A percentile compares a stretch with the other conserved stretches of the same genome.
Conservation (phyloP, 1,140 invertebrate genomes). For the Neelides sp. region DNA sequence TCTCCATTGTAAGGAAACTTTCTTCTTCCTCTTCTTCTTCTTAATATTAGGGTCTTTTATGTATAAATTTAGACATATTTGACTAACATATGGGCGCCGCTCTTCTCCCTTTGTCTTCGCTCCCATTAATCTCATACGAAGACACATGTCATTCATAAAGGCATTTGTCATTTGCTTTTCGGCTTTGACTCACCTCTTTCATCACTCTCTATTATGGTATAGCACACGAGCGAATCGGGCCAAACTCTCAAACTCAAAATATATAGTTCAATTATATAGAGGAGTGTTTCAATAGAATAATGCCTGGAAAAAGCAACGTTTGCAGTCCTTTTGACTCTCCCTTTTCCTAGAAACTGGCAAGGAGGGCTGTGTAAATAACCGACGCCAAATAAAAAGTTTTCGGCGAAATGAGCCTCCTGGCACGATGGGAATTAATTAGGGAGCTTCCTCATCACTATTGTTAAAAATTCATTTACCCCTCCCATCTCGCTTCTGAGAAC, state of each 20-base stretch:
- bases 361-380: slow-evolving; percentile 4
- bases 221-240: neutral
- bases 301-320: too few species aligned
- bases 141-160: slow-evolving; percentile 23
- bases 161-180: slow-evolving; percentile 25
- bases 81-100: neutral
- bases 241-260: too few species aligned
- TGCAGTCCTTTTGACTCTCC: neutral
- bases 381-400: slow-evolving; percentile 9
- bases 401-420: too few species aligned
- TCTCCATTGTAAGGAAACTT: neutral
- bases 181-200: neutral
- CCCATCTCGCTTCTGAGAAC: neutral
- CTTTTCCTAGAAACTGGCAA: neutral
- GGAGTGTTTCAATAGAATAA: too few species aligned
- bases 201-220: neutral
- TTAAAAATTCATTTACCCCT: neutral
- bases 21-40: neutral
- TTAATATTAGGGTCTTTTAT: neutral
- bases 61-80: neutral
- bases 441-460: neutral
- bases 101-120: slow-evolving; percentile 13
- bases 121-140: slow-evolving; percentile 25
- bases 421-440: neutral
- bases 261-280: too few species aligned